Conservation (phyloP, 35 echinoderm and acorn worm genomes). For the Ophioderma brevispina region DNA sequence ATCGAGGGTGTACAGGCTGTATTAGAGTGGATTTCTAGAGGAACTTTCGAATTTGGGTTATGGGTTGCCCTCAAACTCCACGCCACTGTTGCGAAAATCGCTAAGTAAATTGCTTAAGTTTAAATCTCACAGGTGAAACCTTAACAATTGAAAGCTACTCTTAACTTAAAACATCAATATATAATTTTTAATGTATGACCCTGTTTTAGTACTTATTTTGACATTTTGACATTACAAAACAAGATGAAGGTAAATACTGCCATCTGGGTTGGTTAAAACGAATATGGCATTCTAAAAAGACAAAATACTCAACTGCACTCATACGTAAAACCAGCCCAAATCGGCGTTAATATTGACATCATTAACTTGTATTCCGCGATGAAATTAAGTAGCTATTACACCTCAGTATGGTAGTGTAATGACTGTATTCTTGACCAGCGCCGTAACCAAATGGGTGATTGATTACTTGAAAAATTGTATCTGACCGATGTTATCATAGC, state of each 20-base stretch:
- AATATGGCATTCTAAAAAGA: background rate
- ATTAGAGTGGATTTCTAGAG: no score
- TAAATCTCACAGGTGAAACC: no score
- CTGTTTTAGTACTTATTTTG: no score
- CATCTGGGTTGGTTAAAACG: background rate
- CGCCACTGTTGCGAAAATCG: no score
- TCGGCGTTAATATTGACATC: background rate
- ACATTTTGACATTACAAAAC: no score
- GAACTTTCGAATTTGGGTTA: no score
- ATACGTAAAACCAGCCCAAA: background rate
- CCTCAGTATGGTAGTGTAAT: background rate
- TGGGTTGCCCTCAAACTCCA: no score
- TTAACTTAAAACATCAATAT: no score
- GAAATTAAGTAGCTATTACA: constrained; percentile 5
- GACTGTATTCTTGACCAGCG: background rate
- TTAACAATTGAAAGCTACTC: no score
- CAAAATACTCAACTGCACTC: background rate
- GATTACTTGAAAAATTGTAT: background rate
- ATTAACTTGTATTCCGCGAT: background rate
- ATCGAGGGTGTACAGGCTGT: no score
- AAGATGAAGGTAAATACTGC: background rate
- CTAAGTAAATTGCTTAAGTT: no score
- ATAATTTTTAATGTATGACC: no score
- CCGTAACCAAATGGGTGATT: background rate
- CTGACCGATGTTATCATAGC: background rate